These are phyloP conservation scores for Spermophilus dauricus DNA, from an alignment of 2,113 vertebrate genomes.

Conservation along the genomic window DNA sequence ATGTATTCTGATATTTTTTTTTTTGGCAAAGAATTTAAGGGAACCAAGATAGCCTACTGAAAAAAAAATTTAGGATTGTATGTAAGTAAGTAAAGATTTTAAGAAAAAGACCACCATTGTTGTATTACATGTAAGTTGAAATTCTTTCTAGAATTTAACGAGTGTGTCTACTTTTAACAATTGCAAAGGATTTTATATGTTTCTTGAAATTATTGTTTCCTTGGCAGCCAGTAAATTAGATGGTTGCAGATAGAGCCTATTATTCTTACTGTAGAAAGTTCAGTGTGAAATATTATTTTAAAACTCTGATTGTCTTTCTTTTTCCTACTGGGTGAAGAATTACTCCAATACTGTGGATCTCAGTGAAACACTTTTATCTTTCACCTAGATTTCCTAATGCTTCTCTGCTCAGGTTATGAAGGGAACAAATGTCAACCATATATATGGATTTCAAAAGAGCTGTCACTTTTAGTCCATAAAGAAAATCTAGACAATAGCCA, in stretches of 20 bases:
- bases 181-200: not conserved
- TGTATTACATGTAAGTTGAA: not conserved
- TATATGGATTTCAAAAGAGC: not conserved
- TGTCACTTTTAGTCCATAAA: not conserved
- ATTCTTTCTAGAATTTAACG: not conserved
- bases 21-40: not conserved
- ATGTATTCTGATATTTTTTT: not conserved
- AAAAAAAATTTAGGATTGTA: not conserved
- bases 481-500: not conserved
- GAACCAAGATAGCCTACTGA: not conserved
- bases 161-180: not conserved
- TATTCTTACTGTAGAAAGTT: conserved; percentile 4
- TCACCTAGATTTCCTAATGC: not conserved
- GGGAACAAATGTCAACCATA: not conserved
- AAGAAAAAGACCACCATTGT: not conserved
- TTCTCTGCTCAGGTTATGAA: not conserved
- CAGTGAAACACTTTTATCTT: not conserved
- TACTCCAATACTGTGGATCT: not conserved
- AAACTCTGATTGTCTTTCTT: not conserved
- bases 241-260: not conserved
- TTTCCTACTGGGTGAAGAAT: not conserved
- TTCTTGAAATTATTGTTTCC: conserved; percentile 13
- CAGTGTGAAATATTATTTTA: not conserved
- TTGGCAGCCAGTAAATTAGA: not conserved
- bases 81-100: not conserved